Evolutionary conservation across 2,888 invertebrate genomes (phyloP).

Genomic region (Cerastoderma edule): DNA sequence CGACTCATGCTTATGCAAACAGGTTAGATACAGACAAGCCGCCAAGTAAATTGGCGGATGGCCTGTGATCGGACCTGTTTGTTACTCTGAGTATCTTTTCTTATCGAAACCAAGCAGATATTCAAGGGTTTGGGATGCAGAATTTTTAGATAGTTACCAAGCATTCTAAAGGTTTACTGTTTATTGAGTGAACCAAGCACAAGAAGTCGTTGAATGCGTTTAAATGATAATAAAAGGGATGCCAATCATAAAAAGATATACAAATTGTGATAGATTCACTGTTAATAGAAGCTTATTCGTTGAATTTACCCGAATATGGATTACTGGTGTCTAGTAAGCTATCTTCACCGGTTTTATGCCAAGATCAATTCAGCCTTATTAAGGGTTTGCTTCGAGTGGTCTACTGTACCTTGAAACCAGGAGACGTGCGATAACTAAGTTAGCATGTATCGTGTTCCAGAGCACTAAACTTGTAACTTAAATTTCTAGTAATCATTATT

Average conservation of each 20-base stretch:
- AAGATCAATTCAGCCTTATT: neutral
- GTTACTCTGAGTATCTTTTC: neutral
- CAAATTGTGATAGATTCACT: neutral
- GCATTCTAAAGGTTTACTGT: neutral
- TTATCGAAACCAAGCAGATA: neutral
- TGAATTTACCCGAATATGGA: neutral
- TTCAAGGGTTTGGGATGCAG: neutral
- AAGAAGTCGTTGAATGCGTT: neutral
- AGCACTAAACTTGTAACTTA: no score
- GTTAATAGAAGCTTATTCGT: neutral
- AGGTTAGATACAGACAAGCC: neutral
- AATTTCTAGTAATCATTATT: no score
- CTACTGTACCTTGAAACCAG: no score
- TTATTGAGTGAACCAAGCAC: neutral
- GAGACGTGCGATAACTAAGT: no score
- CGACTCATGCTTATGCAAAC: neutral
- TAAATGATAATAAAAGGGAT: no score
- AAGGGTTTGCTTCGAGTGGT: no score
- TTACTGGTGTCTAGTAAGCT: neutral
- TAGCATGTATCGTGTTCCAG: no score
- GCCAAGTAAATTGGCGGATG: neutral
- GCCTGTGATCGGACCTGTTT: neutral
- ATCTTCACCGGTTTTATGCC: neutral
- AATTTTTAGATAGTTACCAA: no score
- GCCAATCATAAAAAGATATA: no score